Conservation (phyloP, 2,797 vertebrate species). For the Leontocebus nigricollis region DNA sequence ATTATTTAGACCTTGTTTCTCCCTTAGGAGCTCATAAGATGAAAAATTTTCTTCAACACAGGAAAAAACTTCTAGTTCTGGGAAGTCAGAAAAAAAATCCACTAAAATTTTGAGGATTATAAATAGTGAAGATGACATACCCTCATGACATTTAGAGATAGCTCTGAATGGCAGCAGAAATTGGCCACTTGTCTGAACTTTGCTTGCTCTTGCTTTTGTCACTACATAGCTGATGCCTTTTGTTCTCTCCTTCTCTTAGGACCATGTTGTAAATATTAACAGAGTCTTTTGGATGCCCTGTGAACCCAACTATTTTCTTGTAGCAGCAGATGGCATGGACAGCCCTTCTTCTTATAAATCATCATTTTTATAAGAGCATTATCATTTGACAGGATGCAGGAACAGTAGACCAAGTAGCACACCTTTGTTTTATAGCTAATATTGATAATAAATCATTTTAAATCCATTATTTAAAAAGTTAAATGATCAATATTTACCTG, state of each 20-base stretch:
- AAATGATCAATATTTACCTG: neutral
- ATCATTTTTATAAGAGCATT: neutral
- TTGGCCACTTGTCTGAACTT: neutral
- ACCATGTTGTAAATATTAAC: neutral
- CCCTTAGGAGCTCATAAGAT: neutral
- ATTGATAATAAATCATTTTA: slow-evolving; percentile 10
- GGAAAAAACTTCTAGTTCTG: neutral
- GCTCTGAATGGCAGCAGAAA: neutral
- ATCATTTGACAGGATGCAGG: neutral
- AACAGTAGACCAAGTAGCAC: neutral
- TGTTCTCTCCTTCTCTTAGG: neutral
- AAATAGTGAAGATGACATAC: neutral
- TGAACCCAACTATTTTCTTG: neutral
- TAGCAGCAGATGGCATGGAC: neutral
- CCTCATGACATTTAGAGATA: neutral
- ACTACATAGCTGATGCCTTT: neutral
- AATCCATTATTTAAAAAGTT: neutral
- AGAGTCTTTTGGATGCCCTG: neutral
- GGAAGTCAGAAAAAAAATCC: neutral
- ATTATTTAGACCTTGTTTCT: neutral
- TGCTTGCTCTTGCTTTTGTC: neutral
- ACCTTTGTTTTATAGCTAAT: neutral
- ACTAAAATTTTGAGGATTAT: neutral
- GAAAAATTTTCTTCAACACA: neutral
- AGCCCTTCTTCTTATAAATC: neutral